phyloP scores from a whole-genome alignment of 2,797 vertebrate species.

The Mallotus villosus region DNA sequence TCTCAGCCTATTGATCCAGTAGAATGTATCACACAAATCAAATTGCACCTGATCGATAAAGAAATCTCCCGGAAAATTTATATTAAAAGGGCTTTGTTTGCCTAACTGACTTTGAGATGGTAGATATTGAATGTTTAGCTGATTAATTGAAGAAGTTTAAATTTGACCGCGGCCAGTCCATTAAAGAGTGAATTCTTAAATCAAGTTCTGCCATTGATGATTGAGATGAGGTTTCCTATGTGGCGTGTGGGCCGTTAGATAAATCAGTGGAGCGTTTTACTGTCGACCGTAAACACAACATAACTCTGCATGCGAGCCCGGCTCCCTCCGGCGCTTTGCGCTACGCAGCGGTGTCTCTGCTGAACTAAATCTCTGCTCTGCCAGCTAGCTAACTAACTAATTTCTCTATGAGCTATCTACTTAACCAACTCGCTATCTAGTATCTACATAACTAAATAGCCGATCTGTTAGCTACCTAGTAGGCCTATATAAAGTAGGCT shows the following conservation, averaged over 20 bases:
- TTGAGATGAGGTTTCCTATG: slow-evolving; percentile 94
- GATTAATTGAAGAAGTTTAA: slow-evolving; percentile 98
- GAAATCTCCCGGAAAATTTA: slow-evolving; percentile 99
- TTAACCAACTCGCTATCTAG: no score
- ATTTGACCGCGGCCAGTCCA: slow-evolving; percentile 92
- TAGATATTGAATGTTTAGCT: slow-evolving; percentile 95
- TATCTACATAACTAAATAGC: no score
- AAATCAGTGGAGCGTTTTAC: slow-evolving; percentile 91
- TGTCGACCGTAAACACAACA: slow-evolving; percentile 90
- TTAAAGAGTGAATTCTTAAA: slow-evolving; percentile 98
- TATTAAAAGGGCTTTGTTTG: slow-evolving; percentile 92
- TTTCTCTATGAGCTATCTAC: no score
- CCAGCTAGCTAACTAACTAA: background rate
- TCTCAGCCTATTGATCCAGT: slow-evolving; percentile 86
- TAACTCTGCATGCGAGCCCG: slow-evolving; percentile 91
- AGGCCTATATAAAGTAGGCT: no score
- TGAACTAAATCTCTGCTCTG: background rate
- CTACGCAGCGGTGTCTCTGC: background rate
- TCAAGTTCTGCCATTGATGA: slow-evolving; percentile 95
- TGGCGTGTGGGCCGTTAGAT: slow-evolving; percentile 79
- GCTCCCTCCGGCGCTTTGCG: slow-evolving; percentile 30
- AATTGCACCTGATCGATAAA: slow-evolving; percentile 95
- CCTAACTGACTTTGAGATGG: slow-evolving; percentile 87
- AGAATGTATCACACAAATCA: slow-evolving; percentile 99
- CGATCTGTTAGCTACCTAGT: no score